Base-by-base conservation (phyloP, 2,113 vertebrate genomes). In the Dunckerocampus dactyliophorus region DNA sequence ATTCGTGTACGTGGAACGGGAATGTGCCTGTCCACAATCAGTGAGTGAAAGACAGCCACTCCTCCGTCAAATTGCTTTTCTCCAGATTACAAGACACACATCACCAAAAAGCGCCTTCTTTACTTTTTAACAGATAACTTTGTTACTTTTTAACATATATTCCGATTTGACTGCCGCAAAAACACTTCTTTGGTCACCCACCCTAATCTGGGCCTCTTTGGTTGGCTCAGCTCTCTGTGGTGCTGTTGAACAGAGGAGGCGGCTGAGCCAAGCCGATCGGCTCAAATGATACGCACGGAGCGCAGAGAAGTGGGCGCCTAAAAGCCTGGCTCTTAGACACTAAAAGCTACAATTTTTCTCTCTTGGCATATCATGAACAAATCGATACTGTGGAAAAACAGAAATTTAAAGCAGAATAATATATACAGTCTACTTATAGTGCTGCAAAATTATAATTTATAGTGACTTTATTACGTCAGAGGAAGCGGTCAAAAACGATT, bases 201-300 rank as follows among this genome's bases (percentile, higher is more conserved):
- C 71, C 76, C 79, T 69, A 62, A 70, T 78, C 70, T 48, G 51
- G 48, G 43, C 49, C 37, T 63, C 57, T 55, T 50, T 56, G 45
- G 65, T 52, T 28, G 17, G 42, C 62, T 62, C 16, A 47, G 54
- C 54, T 72, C 62, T 59, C 13, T 62, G 62, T 71, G 69, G 53
- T 60, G 11, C 59, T 31, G 56, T 55, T 73, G 48, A 53, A 52
- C 46, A 57, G 62, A 59, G 34, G 47, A 74, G 69, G 69, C 51
- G 34, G 56, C 52, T 17, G 70, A 79, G 80, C 66, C 67, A 75
- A 79, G 48, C 65, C 71, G 57, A 67, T 83, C 71, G 47, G 72
- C 67, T 84, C 72, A 42, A 67, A 83, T 88, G 81, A 79, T 81
- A 83, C 39, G 47, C 69, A 69, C 50, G 67, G 60, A 49, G 67